Conservation (phyloP, 2,113 vertebrate species). For the Zootoca vivipara region DNA sequence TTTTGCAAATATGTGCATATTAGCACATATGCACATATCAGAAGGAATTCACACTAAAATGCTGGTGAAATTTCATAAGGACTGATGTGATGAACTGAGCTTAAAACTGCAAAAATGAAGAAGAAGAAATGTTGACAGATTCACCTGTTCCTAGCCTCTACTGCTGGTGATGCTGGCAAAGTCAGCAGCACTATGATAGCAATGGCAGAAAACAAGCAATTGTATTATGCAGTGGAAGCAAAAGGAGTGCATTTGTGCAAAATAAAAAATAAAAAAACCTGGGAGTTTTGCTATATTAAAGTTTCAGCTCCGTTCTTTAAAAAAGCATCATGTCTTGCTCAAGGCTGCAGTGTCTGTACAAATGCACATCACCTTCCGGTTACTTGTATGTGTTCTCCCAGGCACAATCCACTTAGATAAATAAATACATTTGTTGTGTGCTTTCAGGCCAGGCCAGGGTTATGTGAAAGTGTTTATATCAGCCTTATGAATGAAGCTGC, state of each 20-base stretch:
- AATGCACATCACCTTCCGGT: not conserved
- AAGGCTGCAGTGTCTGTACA: not conserved
- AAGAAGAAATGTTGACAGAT: too few relatives aligned
- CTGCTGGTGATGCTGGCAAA: not conserved
- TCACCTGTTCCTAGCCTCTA: too few relatives aligned
- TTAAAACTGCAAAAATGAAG: too few relatives aligned
- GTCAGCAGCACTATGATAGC: not conserved
- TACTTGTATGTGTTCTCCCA: not conserved
- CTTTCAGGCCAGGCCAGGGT: not conserved
- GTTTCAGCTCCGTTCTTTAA: not conserved
- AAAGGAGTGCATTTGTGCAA: not conserved
- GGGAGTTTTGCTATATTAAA: not conserved
- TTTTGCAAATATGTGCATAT: not conserved
- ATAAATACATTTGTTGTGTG: not conserved
- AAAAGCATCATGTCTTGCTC: not conserved
- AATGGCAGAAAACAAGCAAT: not conserved
- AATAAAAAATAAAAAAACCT: too few relatives aligned
- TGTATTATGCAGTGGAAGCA: not conserved
- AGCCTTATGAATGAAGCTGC: conserved; percentile 15
- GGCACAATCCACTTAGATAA: not conserved
- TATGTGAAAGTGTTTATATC: not conserved
- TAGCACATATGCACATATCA: not conserved
- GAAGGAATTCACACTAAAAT: too few relatives aligned
- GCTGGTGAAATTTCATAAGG: too few relatives aligned
- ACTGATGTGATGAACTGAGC: too few relatives aligned